Evolutionary conservation across 2,113 vertebrate genomes (phyloP).

Genomic region (Vulpes vulpes): DNA sequence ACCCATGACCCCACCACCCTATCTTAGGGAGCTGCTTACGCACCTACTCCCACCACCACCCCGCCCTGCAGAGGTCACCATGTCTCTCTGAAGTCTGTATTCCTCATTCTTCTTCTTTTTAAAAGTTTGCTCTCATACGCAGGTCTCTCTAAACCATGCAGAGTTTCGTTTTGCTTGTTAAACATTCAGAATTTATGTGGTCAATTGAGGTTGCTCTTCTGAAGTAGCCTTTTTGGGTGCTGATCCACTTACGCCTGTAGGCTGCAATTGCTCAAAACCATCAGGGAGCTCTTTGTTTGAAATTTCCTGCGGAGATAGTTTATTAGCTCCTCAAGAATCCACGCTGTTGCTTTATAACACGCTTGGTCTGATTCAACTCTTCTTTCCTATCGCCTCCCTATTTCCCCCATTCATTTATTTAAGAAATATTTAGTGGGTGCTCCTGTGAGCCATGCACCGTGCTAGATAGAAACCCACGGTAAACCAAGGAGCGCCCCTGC

Average conservation of each 20-base stretch:
- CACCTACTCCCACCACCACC: neutral
- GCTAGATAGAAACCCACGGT: too few species aligned
- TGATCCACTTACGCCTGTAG: neutral
- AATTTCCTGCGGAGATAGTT: constrained; percentile 63
- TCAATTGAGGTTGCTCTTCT: neutral
- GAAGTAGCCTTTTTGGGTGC: constrained; percentile 32
- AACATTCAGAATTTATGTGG: neutral
- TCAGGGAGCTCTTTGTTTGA: constrained; percentile 69
- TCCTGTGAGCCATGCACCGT: neutral
- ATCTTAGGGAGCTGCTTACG: too few species aligned
- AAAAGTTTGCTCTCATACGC: neutral
- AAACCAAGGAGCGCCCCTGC: neutral
- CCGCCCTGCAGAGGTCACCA: neutral
- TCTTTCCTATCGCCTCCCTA: neutral
- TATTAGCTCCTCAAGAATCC: constrained; percentile 44
- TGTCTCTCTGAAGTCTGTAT: neutral
- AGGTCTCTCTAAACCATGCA: neutral
- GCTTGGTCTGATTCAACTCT: neutral
- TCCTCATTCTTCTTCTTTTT: neutral
- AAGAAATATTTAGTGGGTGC: neutral
- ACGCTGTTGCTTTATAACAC: neutral
- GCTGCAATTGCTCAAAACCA: constrained; percentile 45
- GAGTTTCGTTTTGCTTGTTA: constrained; percentile 20
- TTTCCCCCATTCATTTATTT: neutral
- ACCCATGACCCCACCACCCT: neutral